Base-by-base conservation (phyloP, 2,113 vertebrate genomes). In the Thalassarche chlororhynchos region DNA sequence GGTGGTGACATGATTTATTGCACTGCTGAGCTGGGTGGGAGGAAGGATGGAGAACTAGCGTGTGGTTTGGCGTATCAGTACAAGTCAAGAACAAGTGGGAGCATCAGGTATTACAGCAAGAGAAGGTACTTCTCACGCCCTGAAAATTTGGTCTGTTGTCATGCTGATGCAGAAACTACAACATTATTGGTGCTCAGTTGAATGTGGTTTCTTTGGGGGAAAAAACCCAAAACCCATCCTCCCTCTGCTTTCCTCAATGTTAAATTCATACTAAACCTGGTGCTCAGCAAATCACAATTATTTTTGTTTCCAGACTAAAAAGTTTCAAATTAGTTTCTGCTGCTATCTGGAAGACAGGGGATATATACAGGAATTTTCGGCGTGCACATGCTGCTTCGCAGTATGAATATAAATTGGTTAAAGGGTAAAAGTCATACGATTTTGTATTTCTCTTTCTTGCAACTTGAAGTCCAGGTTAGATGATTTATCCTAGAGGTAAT, bases 1-100 rank as follows among this genome's bases (percentile, higher is more conserved):
- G 62, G 64, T 90, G 78, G 82, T 93, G 93, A 83, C 62, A 74
- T 97, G 97, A 96, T 97, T 97, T 95, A 97, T 96, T 91, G 58
- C 28, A 4, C 57, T 77, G 62, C 82, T 4, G 18, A 70, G 74
- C 74, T 76, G 75, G 87, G 87, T 89, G 84, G 61, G 85, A 93
- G 92, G 84, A 46, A 87, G 61, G 74, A 69, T 85, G 87, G 57
- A 90, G 70, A 65, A 32, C 55, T 40, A 47, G 52, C 3, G 2
- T 46, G 14, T 38, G 65, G 57, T 36, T 74, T 91, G 87, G 64
- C 4, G 1, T 5, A 23, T 66, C 68, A 52, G 36, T 57, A 65
- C 38, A 38, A 70, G 75, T 72, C 87, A 76, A 65, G 61, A 84
- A 38, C 1, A 19, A 94, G 57, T 69, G 70, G 74, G 74, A 96